These are phyloP conservation scores for Anneissia japonica DNA, from an alignment of 35 echinoderm and acorn worm genomes.

Conservation along the genomic window DNA sequence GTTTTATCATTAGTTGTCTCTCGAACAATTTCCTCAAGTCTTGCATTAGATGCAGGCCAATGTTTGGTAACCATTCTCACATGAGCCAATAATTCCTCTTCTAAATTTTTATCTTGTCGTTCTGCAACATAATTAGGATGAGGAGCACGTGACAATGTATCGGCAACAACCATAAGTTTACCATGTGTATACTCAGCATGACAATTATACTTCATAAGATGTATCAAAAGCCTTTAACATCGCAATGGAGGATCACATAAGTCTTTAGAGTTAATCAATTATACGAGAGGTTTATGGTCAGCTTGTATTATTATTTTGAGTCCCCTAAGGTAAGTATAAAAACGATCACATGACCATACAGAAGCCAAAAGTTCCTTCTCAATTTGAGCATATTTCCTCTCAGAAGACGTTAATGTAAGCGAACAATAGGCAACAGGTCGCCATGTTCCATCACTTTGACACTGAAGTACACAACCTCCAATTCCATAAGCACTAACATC, in stretches of 20 bases:
- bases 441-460: background rate
- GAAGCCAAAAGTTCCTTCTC: background rate
- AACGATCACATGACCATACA: background rate
- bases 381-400: constrained; percentile 5
- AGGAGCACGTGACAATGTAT: constrained; percentile 24
- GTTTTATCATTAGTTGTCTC: background rate
- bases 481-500: background rate
- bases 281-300: constrained; percentile 14
- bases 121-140: background rate
- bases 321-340: constrained; percentile 13
- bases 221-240: background rate
- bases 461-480: background rate
- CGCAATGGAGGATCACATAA: background rate
- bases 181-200: background rate
- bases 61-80: constrained; percentile 1
- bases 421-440: constrained; percentile 23
- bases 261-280: constrained; percentile 5
- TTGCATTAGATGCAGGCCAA: background rate
- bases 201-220: constrained; percentile 16
- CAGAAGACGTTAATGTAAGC: background rate
- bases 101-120: background rate
- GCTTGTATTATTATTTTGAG: background rate
- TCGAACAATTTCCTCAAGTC: background rate
- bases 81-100: constrained; percentile 15
- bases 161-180: constrained; percentile 1